A percentile compares a stretch with the other conserved stretches of the same genome.
Conservation (phyloP, 1,140 invertebrate genomes). For the Anthonomus grandis region DNA sequence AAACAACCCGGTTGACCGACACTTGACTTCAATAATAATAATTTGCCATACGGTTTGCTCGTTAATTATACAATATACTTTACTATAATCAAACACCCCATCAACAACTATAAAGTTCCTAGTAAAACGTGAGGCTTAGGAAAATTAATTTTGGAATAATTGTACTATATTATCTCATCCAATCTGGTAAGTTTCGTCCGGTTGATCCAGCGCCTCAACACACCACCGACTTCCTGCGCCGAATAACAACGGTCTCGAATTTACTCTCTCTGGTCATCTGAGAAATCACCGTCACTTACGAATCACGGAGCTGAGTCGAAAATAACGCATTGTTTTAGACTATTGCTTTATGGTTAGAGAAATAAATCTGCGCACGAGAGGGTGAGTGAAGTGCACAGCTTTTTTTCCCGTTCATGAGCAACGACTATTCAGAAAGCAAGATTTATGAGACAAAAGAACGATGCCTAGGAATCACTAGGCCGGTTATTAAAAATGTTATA, state of each 20-base stretch:
- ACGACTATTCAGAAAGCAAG: background rate
- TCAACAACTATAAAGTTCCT: conserved; percentile 29
- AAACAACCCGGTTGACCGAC: conserved; percentile 25
- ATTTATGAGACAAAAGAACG: background rate
- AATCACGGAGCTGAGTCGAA: conserved; percentile 15
- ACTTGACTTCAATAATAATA: conserved; percentile 27
- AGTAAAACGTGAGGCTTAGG: conserved; percentile 26
- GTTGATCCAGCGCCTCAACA: conserved; percentile 13
- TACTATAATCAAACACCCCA: conserved; percentile 40
- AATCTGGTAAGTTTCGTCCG: conserved; percentile 12
- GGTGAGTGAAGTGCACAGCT: conserved; percentile 13
- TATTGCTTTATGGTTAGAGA: conserved; percentile 3
- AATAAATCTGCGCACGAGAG: conserved; percentile 12
- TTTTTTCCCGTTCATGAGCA: conserved; percentile 9
- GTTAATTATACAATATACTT: conserved; percentile 24
- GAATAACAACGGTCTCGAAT: conserved; percentile 15
- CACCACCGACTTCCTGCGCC: conserved; percentile 18
- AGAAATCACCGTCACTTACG: conserved; percentile 18
- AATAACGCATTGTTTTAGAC: conserved; percentile 4
- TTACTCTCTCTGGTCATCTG: conserved; percentile 18
- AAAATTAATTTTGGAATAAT: conserved; percentile 26
- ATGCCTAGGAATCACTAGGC: conserved; percentile 14
- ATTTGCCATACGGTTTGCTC: conserved; percentile 21
- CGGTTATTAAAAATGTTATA: background rate
- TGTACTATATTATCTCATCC: conserved; percentile 25